Conservation (phyloP, 2,888 invertebrate species). For the Synergus gifuensis region DNA sequence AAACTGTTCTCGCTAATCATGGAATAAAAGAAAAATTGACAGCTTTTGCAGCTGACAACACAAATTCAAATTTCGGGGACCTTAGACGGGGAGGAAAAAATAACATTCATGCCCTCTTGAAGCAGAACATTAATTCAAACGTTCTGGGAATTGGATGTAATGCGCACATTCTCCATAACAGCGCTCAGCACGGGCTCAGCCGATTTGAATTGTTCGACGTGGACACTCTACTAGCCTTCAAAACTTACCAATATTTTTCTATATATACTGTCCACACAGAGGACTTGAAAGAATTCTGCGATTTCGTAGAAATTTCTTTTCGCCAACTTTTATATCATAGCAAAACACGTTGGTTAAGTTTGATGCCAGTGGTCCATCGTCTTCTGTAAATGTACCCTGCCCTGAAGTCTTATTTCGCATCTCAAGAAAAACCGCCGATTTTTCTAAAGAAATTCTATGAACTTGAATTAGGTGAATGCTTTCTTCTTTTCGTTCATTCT, state of each 20-base stretch:
- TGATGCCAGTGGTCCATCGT: conserved; percentile 53
- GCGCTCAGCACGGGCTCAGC: conserved; percentile 57
- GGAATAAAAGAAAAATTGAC: conserved; percentile 57
- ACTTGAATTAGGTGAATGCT: conserved; percentile 48
- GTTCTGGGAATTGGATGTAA: background rate
- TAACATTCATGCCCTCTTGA: too few relatives aligned
- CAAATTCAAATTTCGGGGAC: conserved; percentile 64
- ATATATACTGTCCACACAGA: conserved; percentile 51
- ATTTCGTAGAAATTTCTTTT: conserved; percentile 52
- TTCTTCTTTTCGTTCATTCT: conserved; percentile 50
- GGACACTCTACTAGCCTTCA: conserved; percentile 56
- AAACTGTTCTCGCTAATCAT: conserved; percentile 2
- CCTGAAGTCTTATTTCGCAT: conserved; percentile 56
- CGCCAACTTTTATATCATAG: conserved; percentile 45
- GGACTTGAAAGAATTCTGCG: conserved; percentile 54
- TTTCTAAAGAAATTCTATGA: conserved; percentile 53
- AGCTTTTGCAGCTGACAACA: conserved; percentile 65
- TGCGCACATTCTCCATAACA: conserved; percentile 61
- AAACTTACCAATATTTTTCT: conserved; percentile 58
- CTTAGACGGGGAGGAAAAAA: conserved; percentile 22
- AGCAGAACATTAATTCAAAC: background rate
- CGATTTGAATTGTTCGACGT: conserved; percentile 54
- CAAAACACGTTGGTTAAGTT: conserved; percentile 52
- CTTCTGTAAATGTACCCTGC: conserved; percentile 51
- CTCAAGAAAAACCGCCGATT: conserved; percentile 68